Conservation (phyloP, 2,113 vertebrate genomes). For the Todiramphus chloris region DNA sequence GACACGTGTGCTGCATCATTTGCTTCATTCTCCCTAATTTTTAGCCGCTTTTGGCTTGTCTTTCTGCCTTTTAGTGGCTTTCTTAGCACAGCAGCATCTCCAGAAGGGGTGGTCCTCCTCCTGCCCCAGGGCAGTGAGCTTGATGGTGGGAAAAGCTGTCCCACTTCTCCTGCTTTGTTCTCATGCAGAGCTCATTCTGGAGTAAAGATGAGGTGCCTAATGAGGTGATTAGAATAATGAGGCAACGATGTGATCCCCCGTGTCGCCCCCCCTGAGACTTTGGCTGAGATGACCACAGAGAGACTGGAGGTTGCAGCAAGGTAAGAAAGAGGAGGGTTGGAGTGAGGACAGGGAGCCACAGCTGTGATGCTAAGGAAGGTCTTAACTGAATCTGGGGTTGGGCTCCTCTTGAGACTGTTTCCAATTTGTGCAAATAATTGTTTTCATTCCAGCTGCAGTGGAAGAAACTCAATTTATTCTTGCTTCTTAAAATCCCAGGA, state of each 20-base stretch:
- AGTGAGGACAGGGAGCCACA: neutral
- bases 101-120: neutral
- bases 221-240: neutral
- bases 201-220: neutral
- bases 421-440: neutral
- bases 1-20: neutral
- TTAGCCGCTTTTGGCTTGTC: neutral
- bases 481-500: neutral
- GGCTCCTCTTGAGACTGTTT: neutral
- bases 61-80: neutral
- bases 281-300: accelerated
- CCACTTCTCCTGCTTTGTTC: neutral
- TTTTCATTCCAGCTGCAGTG: neutral
- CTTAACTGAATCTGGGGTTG: neutral
- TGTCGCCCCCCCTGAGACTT: neutral
- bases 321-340: neutral
- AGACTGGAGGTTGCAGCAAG: neutral
- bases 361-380: neutral
- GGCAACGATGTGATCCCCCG: neutral
- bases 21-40: neutral
- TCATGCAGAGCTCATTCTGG: neutral
- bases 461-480: neutral
- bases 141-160: neutral
- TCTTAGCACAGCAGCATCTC: neutral
- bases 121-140: neutral